These are phyloP conservation scores for Muscidifurax raptorellus DNA, from an alignment of 1,140 invertebrate species.

Conservation along the genomic window DNA sequence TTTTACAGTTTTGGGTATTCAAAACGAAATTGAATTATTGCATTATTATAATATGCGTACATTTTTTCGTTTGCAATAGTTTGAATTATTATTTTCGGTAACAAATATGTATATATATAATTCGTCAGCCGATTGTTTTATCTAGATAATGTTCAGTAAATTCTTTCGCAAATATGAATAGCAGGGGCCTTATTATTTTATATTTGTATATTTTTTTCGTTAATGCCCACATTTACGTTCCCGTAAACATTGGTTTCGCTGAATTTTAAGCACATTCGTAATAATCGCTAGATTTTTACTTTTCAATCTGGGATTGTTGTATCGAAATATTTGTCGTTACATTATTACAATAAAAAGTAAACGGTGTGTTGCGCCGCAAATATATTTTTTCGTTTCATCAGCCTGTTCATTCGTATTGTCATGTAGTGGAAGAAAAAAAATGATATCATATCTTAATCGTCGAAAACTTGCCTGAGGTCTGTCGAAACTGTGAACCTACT, in stretches of 20 bases:
- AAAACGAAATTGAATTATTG: slow-evolving; percentile 3
- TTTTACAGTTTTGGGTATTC: not conserved
- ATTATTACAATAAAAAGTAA: slow-evolving; percentile 26
- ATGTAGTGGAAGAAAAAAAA: not conserved
- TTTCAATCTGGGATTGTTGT: slow-evolving; percentile 23
- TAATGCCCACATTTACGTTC: not conserved
- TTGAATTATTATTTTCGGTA: not conserved
- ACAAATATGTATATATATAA: slow-evolving; percentile 10
- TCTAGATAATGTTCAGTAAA: not conserved
- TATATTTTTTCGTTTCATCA: not conserved
- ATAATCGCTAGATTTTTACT: not conserved
- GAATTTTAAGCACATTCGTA: not conserved
- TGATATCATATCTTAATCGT: slow-evolving; percentile 18
- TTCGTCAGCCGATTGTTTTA: slow-evolving; percentile 14
- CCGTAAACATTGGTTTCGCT: not conserved
- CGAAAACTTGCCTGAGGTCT: slow-evolving; percentile 2
- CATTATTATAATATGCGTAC: not conserved
- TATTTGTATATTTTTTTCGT: not conserved
- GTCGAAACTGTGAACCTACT: not conserved
- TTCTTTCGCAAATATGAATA: not conserved
- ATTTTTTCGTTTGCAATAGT: not conserved
- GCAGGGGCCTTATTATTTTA: not conserved
- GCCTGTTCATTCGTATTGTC: not conserved
- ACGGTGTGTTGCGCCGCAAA: not conserved
- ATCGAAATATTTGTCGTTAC: not conserved